Evolutionary conservation across 53 echinoderm and acorn worm species (phyloP).

Genomic region (Holothuria scabra): DNA sequence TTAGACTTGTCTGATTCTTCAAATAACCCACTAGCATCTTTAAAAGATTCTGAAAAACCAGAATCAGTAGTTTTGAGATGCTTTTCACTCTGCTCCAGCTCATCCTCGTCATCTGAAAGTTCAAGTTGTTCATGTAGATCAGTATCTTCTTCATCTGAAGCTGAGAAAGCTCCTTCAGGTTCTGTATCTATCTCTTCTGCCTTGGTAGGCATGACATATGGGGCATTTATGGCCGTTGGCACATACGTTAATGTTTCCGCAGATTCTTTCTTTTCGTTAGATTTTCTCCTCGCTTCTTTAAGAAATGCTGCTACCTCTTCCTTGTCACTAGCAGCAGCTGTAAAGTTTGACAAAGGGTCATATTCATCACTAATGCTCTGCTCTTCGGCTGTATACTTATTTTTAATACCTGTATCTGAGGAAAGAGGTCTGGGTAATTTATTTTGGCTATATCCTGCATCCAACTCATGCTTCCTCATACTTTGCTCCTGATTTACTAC

Average conservation of each 20-base stretch:
- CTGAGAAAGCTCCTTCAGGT: slow-evolving; percentile 32
- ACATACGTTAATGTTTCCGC: background rate
- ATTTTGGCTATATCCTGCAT: background rate
- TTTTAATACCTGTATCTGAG: background rate
- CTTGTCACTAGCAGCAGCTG: background rate
- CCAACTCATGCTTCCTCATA: background rate
- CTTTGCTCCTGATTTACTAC: background rate
- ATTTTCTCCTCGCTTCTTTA: slow-evolving; percentile 23
- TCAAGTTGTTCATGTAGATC: background rate
- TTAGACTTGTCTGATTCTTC: too few species aligned
- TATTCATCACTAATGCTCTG: background rate
- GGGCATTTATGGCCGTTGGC: slow-evolving; percentile 9
- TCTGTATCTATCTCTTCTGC: slow-evolving; percentile 6
- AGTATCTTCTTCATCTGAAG: slow-evolving; percentile 10
- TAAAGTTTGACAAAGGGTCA: slow-evolving; percentile 15
- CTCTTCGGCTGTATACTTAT: background rate
- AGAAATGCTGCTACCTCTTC: slow-evolving; percentile 14
- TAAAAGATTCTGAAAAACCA: slow-evolving; percentile 16
- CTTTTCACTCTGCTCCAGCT: slow-evolving; percentile 25
- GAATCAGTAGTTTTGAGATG: slow-evolving; percentile 1
- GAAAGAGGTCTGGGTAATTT: background rate
- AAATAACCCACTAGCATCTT: background rate
- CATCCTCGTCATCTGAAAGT: slow-evolving; percentile 13
- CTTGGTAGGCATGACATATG: background rate
- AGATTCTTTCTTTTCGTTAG: background rate